phyloP scores from a whole-genome alignment of 2,113 vertebrate genomes.

The Antigone vipio region DNA sequence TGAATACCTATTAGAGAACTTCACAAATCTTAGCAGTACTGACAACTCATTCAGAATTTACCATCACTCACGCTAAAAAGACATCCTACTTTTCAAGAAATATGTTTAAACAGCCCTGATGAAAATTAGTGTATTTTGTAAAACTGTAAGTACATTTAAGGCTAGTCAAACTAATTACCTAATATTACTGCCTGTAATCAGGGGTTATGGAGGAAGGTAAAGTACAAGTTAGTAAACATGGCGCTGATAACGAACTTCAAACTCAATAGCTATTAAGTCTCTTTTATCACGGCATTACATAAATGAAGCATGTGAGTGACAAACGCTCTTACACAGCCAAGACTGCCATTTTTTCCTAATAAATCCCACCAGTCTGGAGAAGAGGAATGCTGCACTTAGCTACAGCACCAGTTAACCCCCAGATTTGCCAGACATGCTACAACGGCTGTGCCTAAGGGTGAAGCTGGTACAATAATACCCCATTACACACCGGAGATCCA shows the following conservation, averaged over 20 bases:
- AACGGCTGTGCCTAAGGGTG: not conserved
- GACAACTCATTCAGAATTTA: slow-evolving; percentile 56
- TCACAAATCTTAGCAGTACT: slow-evolving; percentile 47
- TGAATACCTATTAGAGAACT: slow-evolving; percentile 55
- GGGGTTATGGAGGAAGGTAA: not conserved
- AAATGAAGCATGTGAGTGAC: not conserved
- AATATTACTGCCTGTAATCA: not conserved
- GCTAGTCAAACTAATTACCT: not conserved
- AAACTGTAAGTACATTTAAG: not conserved
- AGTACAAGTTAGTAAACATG: not conserved
- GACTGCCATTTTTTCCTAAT: not conserved
- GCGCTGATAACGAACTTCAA: not conserved
- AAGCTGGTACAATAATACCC: not conserved
- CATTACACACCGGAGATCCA: not conserved
- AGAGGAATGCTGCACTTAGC: not conserved
- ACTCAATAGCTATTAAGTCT: not conserved
- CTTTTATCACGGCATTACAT: not conserved
- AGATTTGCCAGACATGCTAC: not conserved
- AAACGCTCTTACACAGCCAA: not conserved
- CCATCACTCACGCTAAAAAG: slow-evolving; percentile 7
- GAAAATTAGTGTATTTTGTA: slow-evolving; percentile 23
- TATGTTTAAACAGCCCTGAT: not conserved
- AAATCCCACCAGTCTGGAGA: not conserved
- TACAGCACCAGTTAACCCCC: not conserved
- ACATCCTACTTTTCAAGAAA: slow-evolving; percentile 17